Evolutionary conservation across 1,140 invertebrate species (phyloP).

Genomic region (Meloidogyne hapla): DNA sequence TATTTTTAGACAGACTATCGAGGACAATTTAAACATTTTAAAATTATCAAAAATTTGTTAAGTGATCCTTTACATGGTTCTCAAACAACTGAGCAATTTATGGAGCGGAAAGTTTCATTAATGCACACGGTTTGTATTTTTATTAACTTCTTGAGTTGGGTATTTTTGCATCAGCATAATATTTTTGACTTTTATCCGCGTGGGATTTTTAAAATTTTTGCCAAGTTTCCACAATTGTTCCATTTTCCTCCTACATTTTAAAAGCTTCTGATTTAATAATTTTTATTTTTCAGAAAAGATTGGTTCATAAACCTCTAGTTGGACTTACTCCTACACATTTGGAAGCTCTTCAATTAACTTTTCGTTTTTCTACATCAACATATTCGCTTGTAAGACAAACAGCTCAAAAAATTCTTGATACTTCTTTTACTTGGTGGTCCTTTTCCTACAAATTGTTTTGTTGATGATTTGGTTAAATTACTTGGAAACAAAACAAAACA

Average conservation of each 20-base stretch:
- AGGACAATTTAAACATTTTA: too few species aligned
- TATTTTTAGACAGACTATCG: too few species aligned
- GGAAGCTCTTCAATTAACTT: slow-evolving; percentile 38
- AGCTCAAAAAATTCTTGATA: slow-evolving; percentile 71
- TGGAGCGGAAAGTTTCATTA: slow-evolving; percentile 71
- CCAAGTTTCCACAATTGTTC: too few species aligned
- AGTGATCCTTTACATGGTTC: slow-evolving; percentile 67
- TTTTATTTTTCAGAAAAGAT: slow-evolving; percentile 48
- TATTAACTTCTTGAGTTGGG: too few species aligned
- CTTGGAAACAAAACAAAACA: slow-evolving; percentile 69
- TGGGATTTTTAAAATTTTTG: slow-evolving; percentile 58
- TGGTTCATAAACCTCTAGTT: slow-evolving; percentile 33
- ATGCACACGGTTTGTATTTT: slow-evolving; percentile 75
- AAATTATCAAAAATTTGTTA: too few species aligned
- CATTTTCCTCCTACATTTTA: too few species aligned
- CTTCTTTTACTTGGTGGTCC: slow-evolving; percentile 64
- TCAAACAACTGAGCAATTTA: slow-evolving; percentile 70
- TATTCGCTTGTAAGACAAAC: slow-evolving; percentile 68
- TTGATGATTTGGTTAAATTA: slow-evolving; percentile 65
- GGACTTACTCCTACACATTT: slow-evolving; percentile 39
- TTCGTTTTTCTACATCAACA: slow-evolving; percentile 39
- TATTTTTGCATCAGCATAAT: too few species aligned
- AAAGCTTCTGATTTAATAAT: too few species aligned
- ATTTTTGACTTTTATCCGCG: too few species aligned
- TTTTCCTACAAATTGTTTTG: slow-evolving; percentile 7